Base-by-base conservation (phyloP, 2,888 invertebrate genomes). In the Leptogaster cylindrica region DNA sequence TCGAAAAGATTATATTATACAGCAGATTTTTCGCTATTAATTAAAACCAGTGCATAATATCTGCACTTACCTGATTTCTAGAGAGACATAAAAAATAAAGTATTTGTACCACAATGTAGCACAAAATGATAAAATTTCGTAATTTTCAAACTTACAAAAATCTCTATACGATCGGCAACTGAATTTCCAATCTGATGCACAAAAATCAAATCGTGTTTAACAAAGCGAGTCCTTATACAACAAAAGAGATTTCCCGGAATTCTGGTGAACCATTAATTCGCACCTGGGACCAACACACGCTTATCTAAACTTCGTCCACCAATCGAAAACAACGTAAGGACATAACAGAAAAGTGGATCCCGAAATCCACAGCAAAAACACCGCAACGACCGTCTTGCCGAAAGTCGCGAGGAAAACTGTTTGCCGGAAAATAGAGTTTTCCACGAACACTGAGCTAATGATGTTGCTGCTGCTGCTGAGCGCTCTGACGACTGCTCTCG, bases 371-470 rank as follows among this genome's bases (percentile, higher is more conserved):
- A 33, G 20, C 23, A 55, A 20, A 5, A 6, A 2, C 14, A 14
- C 7, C 41, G 12, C 14, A 14, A 23, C 44, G 44, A 27, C 44
- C 28, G 28, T 16, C 28, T 28, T 44, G 14, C 1, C 16, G 44
- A 44, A 61, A 44, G 61, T 28, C 58, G 25, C 58, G 14, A 28
- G 44, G 61, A 44, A 61, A 61, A 44, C 61, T 44, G 61, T 44
- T 28, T 44, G 20, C 27, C 44, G 44, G 61, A 28, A 61, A 61
- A 48, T 36, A 27, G 33, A 25, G 16, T 61, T 41, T 44, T 44
- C 41, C 41, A 58, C 25, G 12, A 16, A 31, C 36, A 55, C 36
- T 16, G 23, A n/a, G 39, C 39, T 10, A n/a, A 16, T 23, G n/a
- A n/a, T n/a, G n/a, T n/a, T n/a, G n/a, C n/a, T n/a, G n/a, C n/a